Percentiles rank a stretch among this genome's conserved stretches.
These are phyloP conservation scores for Lasioglossum zephyrum DNA, from an alignment of 2,888 invertebrate genomes.

Conservation along the genomic window DNA sequence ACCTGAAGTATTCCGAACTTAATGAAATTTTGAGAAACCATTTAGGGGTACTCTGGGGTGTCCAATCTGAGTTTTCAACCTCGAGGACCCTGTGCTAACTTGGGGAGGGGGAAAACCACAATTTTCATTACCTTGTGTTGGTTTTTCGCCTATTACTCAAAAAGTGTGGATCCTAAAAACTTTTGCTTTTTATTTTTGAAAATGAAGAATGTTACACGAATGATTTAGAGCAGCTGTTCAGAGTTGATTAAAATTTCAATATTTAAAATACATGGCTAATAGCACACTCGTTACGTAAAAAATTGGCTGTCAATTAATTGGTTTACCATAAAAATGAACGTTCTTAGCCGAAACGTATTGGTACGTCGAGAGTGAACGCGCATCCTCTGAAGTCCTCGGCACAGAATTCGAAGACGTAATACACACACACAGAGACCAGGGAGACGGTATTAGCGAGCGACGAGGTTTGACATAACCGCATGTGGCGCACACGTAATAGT, in stretches of 20 bases:
- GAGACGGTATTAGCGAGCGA: constrained; percentile 17
- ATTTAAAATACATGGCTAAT: not conserved
- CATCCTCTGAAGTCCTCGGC: not conserved
- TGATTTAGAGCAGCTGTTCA: too few relatives aligned
- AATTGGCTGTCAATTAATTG: not conserved
- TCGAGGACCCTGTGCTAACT: too few relatives aligned
- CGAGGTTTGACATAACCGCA: constrained; percentile 50
- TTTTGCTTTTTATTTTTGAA: too few relatives aligned
- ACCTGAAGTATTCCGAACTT: too few relatives aligned
- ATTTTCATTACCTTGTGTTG: too few relatives aligned
- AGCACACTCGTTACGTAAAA: not conserved
- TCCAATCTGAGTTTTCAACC: too few relatives aligned
- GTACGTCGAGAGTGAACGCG: not conserved
- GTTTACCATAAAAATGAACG: not conserved
- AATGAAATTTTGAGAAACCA: too few relatives aligned
- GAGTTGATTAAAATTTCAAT: not conserved
- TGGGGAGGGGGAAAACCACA: too few relatives aligned
- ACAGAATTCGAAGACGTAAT: not conserved
- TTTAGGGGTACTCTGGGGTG: too few relatives aligned
- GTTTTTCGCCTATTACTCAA: too few relatives aligned
- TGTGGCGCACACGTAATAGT: constrained; percentile 26
- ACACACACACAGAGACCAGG: not conserved
- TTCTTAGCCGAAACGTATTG: not conserved
- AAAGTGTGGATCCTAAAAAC: too few relatives aligned
- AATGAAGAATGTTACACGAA: too few relatives aligned